Base-by-base conservation (phyloP, 2,888 invertebrate genomes). In the Drosophila anomelani region DNA sequence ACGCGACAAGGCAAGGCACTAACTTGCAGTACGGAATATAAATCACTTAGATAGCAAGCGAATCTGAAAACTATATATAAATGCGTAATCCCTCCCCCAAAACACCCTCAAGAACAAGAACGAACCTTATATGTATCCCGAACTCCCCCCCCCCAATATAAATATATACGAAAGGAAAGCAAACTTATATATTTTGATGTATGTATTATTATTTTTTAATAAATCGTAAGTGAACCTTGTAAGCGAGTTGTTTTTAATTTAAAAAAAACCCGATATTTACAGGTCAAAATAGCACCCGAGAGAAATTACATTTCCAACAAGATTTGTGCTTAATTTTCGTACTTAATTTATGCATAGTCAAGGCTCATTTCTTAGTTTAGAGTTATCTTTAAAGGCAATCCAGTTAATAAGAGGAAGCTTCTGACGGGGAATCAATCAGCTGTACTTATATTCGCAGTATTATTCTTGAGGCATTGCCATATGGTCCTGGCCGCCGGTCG, bases 401-500 rank as follows among this genome's bases (percentile, higher is more conserved):
- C 15, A 23, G 8, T 8, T 26, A 46, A 6, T 46, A 15, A 9
- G 15, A 46, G 26, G 43, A 58, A 53, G 39, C 51, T 17, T 58
- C 23, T 32, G 43, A 34, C 13, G 44, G 23, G 10, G 0, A 7
- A 51, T 44, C 54, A 51, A 29, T 54, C 74, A 61, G 43, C 17
- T 3, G 66, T 43, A 8, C 43, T 15, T 6, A 77, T 51, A 60
- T 67, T 76, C 46, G 75, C 75, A 4, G 75, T 69, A 72, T 84
- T 84, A 20, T 85, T 84, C 56, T 81, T 79, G 6, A 83, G 76
- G 38, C 84, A 84, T 8, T 81, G 76, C 80, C 83, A 90, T 61
- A 92, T 90, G 56, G 94, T 94, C 53, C 91, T 92, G 0, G 96
- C 95, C 3, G 93, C 90, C 0, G 96, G 96, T 26, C 97, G 92